Evolutionary conservation across 1,140 invertebrate genomes (phyloP).

Genomic region (Pogonomyrmex barbatus): DNA sequence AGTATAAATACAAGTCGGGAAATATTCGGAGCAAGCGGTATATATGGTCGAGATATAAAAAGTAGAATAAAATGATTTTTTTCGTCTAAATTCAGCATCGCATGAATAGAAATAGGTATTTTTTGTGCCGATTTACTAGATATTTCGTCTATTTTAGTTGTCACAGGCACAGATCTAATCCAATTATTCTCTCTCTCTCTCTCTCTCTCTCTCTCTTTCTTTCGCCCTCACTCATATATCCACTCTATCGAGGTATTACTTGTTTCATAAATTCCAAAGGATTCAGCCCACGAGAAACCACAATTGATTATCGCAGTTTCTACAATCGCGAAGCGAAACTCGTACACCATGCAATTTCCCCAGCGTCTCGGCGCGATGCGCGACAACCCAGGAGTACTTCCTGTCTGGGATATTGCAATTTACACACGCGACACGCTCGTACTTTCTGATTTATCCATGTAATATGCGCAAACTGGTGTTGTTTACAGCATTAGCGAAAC

Average conservation of each 20-base stretch:
- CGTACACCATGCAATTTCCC: slow-evolving; percentile 8
- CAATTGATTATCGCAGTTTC: slow-evolving; percentile 31
- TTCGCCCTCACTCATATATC: neutral
- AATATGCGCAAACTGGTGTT: slow-evolving; percentile 36
- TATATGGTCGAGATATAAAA: neutral
- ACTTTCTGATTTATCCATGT: slow-evolving; percentile 46
- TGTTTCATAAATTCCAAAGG: slow-evolving; percentile 17
- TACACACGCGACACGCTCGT: slow-evolving; percentile 18
- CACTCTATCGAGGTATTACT: neutral
- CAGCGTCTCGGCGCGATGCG: neutral
- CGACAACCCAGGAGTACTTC: neutral
- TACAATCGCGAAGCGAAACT: slow-evolving; percentile 30
- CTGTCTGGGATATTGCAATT: slow-evolving; percentile 18
- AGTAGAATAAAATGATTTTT: neutral
- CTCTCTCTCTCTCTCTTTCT: neutral
- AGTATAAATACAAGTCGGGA: neutral
- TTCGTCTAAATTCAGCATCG: neutral
- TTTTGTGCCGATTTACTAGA: neutral
- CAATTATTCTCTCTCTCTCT: neutral
- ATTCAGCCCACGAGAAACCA: neutral
- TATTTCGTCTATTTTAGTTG: neutral
- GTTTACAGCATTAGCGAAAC: slow-evolving; percentile 12
- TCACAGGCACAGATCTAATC: neutral
- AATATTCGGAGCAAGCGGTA: slow-evolving; percentile 12
- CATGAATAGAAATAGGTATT: slow-evolving; percentile 26